phyloP scores from a whole-genome alignment of 1,140 invertebrate genomes.

The Lordiphosa mommai region DNA sequence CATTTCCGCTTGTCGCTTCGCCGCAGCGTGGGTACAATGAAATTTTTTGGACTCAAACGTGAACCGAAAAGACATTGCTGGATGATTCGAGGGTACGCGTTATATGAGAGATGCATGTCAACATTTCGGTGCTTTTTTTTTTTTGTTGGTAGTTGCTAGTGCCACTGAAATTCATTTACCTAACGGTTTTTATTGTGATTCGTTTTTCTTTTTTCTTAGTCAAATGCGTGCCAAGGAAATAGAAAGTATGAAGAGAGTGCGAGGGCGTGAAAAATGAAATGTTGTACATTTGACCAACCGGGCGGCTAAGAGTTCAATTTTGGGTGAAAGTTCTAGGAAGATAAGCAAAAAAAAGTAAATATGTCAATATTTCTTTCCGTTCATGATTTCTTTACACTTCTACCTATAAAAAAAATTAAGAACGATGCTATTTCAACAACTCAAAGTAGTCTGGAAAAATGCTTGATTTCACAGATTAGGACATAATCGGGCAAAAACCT shows the following conservation, averaged over 20 bases:
- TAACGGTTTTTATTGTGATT: constrained; percentile 55
- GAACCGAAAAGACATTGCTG: constrained; percentile 44
- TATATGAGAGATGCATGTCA: constrained; percentile 76
- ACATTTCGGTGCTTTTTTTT: constrained; percentile 29
- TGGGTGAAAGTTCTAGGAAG: too few species aligned
- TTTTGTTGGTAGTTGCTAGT: constrained; percentile 25
- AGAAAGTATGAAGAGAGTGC: constrained; percentile 3
- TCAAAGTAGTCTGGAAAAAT: too few species aligned
- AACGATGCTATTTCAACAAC: too few species aligned
- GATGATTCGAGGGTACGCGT: constrained; percentile 38
- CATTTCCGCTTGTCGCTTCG: constrained; percentile 72
- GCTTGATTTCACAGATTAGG: too few species aligned
- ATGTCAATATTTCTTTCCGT: too few species aligned
- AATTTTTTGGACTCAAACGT: constrained; percentile 61
- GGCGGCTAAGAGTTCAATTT: too few species aligned
- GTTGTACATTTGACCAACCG: too few species aligned
- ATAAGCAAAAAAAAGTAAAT: too few species aligned
- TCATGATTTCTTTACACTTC: too few species aligned
- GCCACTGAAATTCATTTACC: constrained; percentile 64
- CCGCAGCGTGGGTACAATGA: constrained; percentile 67
- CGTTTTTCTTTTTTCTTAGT: too few species aligned
- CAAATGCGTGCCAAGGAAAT: constrained; percentile 18
- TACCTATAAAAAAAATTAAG: too few species aligned
- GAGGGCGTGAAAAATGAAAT: constrained; percentile 3
- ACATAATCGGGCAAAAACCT: too few species aligned